Evolutionary conservation across 2,888 invertebrate species (phyloP).

Genomic region (Eulithis prunata): DNA sequence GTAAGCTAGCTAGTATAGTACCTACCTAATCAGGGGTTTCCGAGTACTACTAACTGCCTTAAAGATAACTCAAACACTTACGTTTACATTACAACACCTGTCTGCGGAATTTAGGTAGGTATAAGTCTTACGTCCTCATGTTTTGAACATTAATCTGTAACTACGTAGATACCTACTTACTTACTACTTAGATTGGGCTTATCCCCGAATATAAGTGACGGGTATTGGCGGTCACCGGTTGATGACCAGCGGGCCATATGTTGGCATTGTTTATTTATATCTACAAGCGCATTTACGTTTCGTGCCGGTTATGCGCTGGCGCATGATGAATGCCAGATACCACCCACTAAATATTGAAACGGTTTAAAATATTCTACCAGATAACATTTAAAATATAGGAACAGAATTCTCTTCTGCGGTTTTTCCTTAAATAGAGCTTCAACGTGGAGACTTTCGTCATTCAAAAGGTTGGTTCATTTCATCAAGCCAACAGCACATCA

Average conservation of each 20-base stretch:
- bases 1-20: conserved; percentile 3
- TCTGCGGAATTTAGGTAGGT: background rate
- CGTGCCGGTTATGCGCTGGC: conserved; percentile 61
- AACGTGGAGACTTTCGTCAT: too few relatives aligned
- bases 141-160: too few relatives aligned
- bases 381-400: too few relatives aligned
- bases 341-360: conserved; percentile 62
- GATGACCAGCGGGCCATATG: conserved; percentile 71
- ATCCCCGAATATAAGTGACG: conserved; percentile 48
- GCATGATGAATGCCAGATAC: conserved; percentile 70
- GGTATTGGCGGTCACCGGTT: conserved; percentile 57
- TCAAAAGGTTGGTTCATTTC: too few relatives aligned
- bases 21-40: conserved; percentile 8
- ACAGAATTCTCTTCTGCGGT: too few relatives aligned
- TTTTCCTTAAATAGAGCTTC: too few relatives aligned
- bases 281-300: conserved; percentile 58
- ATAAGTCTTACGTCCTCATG: too few relatives aligned
- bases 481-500: too few relatives aligned
- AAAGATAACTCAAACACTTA: background rate
- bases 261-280: conserved; percentile 79
- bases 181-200: background rate
- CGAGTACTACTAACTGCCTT: background rate
- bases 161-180: too few relatives aligned
- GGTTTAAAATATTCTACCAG: conserved; percentile 18
- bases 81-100: background rate